Evolutionary conservation across 2,888 invertebrate species (phyloP), one percentile per base, ranked within the genome.

Genomic region (Anodontia alba): DNA sequence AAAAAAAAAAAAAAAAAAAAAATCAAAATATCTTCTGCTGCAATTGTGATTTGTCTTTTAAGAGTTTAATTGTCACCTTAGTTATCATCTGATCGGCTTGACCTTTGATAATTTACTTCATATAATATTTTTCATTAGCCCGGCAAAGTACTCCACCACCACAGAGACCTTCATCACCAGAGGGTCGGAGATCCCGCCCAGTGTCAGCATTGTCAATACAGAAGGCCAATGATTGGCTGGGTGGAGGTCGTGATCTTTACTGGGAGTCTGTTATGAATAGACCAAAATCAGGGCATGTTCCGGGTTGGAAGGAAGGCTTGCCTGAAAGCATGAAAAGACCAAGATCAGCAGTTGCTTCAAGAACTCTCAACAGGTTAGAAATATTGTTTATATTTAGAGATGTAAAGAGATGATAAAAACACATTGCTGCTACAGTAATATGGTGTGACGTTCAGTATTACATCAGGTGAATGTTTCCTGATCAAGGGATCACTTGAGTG

Each of bases 261-360:
- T 91, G 90, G 89, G 93, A 93, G 79, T 86, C 82, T 33, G 38
- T 88, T 42, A 84, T 85, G 81, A 88, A 75, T 36, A 83, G 92
- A 17, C 92, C 92, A 20, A 87, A 88, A 62, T 91, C 93, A 23
- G 90, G 90, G 46, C 93, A 93, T 86, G 80, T 88, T 2, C 93
- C 93, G 2, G 93, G 93, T 0, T 93, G 93, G 93, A 93, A 90
- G 81, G 93, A 92, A 49, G 93, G 93, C 2, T 82, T 93, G 67
- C 91, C 92, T 10, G 89, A 90, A 8, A 88, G 77, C 68, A 89
- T 91, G 89, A 88, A 86, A 57, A 73, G 90, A 70, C 91, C 92
- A 5, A 84, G 86, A 49, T 92, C 93, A 54, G 91, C 92, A 49
- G 88, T 85, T 0, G 89, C 90, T 31, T 78, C 84, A 0, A 84